A percentile compares a stretch with the other conserved stretches of the same genome.
Evolutionary conservation across 2,888 invertebrate species (phyloP).

Genomic region (Dexiosoma caninum): DNA sequence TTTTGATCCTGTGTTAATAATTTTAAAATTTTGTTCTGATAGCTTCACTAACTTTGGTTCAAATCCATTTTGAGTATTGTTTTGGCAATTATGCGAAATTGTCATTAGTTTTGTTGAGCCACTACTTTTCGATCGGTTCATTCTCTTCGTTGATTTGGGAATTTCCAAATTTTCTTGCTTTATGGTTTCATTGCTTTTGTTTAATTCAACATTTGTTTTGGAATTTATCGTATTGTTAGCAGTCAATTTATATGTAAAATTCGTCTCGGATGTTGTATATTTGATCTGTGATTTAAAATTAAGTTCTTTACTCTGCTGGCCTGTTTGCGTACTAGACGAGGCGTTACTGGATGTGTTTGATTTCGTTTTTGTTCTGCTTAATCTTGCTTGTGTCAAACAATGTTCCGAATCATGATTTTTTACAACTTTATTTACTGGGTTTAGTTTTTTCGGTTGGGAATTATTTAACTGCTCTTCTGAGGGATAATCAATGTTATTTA

Average conservation of each 20-base stretch:
- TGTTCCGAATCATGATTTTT: background rate
- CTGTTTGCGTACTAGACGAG: background rate
- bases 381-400: background rate
- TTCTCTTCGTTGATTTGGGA: background rate
- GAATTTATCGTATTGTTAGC: background rate
- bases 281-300: background rate
- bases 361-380: background rate
- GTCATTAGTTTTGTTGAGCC: background rate
- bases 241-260: background rate
- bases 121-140: background rate
- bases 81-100: background rate
- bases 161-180: background rate
- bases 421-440: background rate
- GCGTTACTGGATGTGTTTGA: background rate
- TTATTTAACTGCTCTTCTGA: background rate
- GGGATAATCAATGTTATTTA: background rate
- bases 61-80: background rate
- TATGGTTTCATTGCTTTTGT: background rate
- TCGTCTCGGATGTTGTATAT: background rate
- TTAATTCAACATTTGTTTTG: background rate
- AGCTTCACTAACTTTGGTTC: background rate
- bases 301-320: background rate
- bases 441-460: background rate
- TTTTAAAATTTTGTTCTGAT: background rate
- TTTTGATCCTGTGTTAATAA: background rate